Base-by-base conservation (phyloP, 2,888 invertebrate genomes). In the Autographa pulchrina region DNA sequence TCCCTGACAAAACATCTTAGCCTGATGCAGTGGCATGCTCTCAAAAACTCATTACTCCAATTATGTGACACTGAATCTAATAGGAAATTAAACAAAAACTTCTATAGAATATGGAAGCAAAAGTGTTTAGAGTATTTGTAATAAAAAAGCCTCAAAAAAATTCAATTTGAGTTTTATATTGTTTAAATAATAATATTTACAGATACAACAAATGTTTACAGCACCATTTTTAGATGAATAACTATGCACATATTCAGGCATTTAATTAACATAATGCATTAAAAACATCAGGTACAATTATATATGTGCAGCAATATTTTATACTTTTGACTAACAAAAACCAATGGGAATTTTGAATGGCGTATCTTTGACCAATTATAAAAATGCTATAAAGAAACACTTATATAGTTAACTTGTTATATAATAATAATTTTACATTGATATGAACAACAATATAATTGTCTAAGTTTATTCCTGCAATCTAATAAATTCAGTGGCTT, bases 21-120 rank as follows among this genome's bases (percentile, higher is more conserved):
- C 77, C 96, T 96, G 68, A 94, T 96, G 92, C 96, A 96, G 74
- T 96, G 96, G 96, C 96, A 96, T 83, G 91, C 95, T 62, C 85
- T 96, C 16, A 96, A 92, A 87, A 93, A 87, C 32, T 88, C 91
- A 54, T 76, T 96, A 18, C 74, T 87, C 4, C 93, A 92, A 84
- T 83, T 94, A 14, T 85, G 88, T 69, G 81, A 90, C 9, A 76
- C 83, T 9, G 74, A 90, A 20, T 80, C 88, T 14, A 91, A 89
- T 52, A 91, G 89, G 80, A 94, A 94, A 88, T 89, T 95, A 65
- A 88, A 92, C 83, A 92, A 85, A 72, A 94, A 93, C 77, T 88
- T 95, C 62, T 78, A 90, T 77, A 93, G 91, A 78, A 89, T 94
- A 77, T 96, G 96, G 96, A 88, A 92, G 78, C 90, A 94, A 81